Percentiles rank a stretch among this genome's conserved stretches.
phyloP scores from a whole-genome alignment of 2,797 vertebrate genomes.

The Anas bernieri region DNA sequence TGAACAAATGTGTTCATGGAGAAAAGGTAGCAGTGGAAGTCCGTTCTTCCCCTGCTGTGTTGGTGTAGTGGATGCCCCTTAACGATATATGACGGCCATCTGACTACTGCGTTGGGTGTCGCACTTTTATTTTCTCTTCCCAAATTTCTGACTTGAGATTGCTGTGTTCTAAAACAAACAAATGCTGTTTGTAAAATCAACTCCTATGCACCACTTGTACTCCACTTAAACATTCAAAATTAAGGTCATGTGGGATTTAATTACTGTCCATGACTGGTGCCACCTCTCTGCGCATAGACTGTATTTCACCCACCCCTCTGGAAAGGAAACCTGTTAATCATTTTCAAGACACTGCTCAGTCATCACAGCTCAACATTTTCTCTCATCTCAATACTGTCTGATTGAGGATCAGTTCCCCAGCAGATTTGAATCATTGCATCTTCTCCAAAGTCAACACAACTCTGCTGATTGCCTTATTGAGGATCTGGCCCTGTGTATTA shows the following conservation, averaged over 20 bases:
- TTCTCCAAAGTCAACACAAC: conserved; percentile 48
- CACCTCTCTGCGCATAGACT: not conserved
- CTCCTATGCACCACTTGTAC: not conserved
- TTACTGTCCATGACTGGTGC: not conserved
- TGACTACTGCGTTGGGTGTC: not conserved
- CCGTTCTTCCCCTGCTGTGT: not conserved
- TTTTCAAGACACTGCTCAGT: conserved; percentile 40
- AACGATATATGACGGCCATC: not conserved
- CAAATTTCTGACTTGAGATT: not conserved
- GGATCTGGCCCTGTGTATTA: conserved; percentile 11
- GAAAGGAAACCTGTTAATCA: conserved; percentile 23
- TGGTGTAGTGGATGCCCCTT: not conserved
- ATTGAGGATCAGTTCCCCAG: conserved; percentile 7
- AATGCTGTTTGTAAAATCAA: not conserved
- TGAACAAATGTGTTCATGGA: not conserved
- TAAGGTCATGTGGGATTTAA: not conserved
- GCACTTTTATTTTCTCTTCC: not conserved
- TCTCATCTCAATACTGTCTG: not conserved
- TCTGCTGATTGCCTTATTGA: conserved; percentile 33
- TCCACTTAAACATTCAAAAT: conserved; percentile 3
- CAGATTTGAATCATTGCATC: conserved; percentile 23
- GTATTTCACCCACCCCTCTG: not conserved
- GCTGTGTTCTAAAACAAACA: not conserved
- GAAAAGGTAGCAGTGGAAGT: not conserved
- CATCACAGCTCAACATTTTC: conserved; percentile 6